Percentiles rank a stretch among this genome's conserved stretches.
phyloP scores from a whole-genome alignment of 2,797 vertebrate genomes.

The Xerus rutilus region DNA sequence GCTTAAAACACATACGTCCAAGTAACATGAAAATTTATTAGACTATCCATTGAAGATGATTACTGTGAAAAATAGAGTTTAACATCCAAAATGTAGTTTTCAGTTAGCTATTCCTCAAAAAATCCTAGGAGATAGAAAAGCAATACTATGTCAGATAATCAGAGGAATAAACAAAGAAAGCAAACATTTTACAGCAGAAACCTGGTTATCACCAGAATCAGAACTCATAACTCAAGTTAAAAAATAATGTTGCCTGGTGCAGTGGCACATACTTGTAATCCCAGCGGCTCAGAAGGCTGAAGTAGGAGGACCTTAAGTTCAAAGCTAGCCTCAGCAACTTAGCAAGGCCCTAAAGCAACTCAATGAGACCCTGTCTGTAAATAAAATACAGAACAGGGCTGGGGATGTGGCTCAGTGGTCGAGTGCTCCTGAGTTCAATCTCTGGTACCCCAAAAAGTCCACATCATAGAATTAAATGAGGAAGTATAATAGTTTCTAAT shows the following conservation, averaged over 20 bases:
- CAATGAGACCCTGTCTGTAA: no score
- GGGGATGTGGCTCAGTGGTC: no score
- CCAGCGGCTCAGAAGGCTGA: no score
- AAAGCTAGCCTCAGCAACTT: no score
- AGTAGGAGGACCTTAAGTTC: no score
- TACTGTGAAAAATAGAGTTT: neutral
- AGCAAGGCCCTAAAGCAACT: no score
- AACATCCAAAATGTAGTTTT: slow-evolving; percentile 11
- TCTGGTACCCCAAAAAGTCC: neutral
- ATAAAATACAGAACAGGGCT: no score
- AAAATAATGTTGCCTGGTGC: neutral
- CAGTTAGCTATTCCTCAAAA: slow-evolving; percentile 39
- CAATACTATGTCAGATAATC: neutral
- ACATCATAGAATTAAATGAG: neutral
- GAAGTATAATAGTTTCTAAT: slow-evolving; percentile 43
- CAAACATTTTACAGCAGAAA: slow-evolving; percentile 19
- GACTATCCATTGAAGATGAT: neutral
- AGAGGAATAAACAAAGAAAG: neutral
- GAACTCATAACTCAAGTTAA: neutral
- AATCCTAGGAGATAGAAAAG: neutral
- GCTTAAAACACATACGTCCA: neutral
- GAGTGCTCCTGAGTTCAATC: no score
- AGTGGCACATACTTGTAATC: no score
- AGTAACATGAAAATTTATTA: neutral
- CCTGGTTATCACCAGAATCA: neutral